Evolutionary conservation across 2,113 vertebrate species (phyloP).

Genomic region (mouse (Mus musculus)): DNA sequence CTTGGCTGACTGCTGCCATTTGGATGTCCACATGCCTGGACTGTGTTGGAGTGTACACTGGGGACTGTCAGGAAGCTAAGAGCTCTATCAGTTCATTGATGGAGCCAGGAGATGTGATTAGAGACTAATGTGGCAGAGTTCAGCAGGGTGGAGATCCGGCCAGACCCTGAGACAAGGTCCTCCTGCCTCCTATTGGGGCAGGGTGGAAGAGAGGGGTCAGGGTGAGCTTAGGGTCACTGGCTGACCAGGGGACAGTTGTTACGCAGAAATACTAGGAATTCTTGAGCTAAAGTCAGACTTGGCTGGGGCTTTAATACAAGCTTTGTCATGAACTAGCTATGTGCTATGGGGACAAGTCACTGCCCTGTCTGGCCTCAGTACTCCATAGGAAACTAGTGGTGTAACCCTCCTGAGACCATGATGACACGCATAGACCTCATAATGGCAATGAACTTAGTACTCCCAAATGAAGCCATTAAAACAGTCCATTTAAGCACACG

Average conservation of each 20-base stretch:
- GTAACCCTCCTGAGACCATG: not conserved
- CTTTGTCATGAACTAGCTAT: not conserved
- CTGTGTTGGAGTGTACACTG: slow-evolving; percentile 48
- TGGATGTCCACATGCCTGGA: slow-evolving; percentile 71
- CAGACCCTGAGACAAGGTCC: not conserved
- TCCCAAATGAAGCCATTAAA: not conserved
- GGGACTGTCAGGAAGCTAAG: slow-evolving; percentile 18
- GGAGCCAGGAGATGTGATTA: not conserved
- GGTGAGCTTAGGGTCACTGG: not conserved
- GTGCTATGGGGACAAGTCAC: not conserved
- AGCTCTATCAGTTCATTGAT: not conserved
- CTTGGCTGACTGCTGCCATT: slow-evolving; percentile 50
- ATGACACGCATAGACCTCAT: not conserved
- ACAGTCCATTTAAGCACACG: not conserved
- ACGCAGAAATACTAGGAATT: not conserved
- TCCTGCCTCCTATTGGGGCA: not conserved
- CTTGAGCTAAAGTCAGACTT: not conserved
- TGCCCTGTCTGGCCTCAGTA: not conserved
- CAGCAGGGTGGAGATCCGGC: not conserved
- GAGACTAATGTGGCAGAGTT: not conserved
- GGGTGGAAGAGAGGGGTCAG: not conserved
- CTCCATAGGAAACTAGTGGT: not conserved
- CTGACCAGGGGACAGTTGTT: not conserved
- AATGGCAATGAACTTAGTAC: not conserved
- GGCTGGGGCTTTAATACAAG: not conserved